Evolutionary conservation across 2,113 vertebrate species (phyloP).

Genomic region (Neotragus moschatus): DNA sequence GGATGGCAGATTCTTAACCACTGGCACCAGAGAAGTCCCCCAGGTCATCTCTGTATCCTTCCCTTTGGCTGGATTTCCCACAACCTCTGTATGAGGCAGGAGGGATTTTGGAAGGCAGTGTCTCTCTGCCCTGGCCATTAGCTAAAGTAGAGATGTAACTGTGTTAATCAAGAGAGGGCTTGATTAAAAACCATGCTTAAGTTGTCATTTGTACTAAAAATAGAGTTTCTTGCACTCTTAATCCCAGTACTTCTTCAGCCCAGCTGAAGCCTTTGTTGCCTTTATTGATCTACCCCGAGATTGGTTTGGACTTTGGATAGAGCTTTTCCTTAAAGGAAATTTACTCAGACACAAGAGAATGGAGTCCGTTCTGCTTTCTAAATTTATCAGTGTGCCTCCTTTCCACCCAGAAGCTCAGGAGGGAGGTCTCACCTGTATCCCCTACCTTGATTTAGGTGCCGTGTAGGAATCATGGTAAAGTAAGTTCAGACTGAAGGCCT

Average conservation of each 20-base stretch:
- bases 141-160: background rate
- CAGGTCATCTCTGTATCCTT: background rate
- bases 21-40: background rate
- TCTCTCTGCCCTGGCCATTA: background rate
- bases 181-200: background rate
- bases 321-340: background rate
- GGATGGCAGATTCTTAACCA: background rate
- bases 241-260: background rate
- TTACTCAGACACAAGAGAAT: background rate
- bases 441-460: too few species aligned
- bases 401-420: background rate
- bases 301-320: background rate
- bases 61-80: background rate
- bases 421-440: too few species aligned
- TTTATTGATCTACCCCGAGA: background rate
- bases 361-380: background rate
- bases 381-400: too few species aligned
- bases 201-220: background rate
- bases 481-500: background rate
- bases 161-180: background rate
- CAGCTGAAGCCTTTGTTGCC: background rate
- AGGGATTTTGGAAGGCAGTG: background rate
- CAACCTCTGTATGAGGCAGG: background rate
- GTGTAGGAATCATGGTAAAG: background rate
- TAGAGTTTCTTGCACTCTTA: background rate